Percentiles rank a stretch among this genome's conserved stretches.
These are phyloP conservation scores for Mystacornis crossleyi DNA, from an alignment of 2,113 vertebrate species.

Conservation along the genomic window DNA sequence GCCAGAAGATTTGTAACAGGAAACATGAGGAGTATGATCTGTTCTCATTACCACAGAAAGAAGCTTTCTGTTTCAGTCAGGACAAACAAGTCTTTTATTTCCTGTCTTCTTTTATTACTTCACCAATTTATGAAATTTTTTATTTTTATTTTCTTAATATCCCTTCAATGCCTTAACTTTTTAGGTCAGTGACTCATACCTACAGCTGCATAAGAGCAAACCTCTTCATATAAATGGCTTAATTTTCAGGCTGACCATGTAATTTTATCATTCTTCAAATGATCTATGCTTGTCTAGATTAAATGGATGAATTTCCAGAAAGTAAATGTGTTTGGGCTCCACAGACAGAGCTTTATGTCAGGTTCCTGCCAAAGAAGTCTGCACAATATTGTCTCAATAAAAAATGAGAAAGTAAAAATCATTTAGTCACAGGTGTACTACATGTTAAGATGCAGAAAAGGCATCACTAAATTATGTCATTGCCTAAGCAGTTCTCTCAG, in stretches of 20 bases:
- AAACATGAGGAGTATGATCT: background rate
- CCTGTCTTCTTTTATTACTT: constrained; percentile 11
- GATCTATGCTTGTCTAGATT: background rate
- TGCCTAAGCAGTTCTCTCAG: background rate
- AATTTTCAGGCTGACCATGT: constrained; percentile 28
- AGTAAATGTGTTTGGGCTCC: background rate
- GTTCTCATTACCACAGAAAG: background rate
- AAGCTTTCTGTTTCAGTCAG: background rate
- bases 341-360: background rate
- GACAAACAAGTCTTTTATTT: background rate
- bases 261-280: constrained; percentile 35
- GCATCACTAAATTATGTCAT: background rate
- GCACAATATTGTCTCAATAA: background rate
- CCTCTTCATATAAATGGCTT: background rate
- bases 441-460: background rate
- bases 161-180: background rate
- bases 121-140: constrained; percentile 8
- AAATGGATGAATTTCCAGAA: background rate
- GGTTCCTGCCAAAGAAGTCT: background rate
- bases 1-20: background rate
- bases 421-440: background rate
- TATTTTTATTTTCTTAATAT: constrained; percentile 20
- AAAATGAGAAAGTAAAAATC: background rate
- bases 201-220: background rate
- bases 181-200: constrained; percentile 23